Evolutionary conservation across 2,113 vertebrate genomes (phyloP).

Genomic region (Mellivora capensis): DNA sequence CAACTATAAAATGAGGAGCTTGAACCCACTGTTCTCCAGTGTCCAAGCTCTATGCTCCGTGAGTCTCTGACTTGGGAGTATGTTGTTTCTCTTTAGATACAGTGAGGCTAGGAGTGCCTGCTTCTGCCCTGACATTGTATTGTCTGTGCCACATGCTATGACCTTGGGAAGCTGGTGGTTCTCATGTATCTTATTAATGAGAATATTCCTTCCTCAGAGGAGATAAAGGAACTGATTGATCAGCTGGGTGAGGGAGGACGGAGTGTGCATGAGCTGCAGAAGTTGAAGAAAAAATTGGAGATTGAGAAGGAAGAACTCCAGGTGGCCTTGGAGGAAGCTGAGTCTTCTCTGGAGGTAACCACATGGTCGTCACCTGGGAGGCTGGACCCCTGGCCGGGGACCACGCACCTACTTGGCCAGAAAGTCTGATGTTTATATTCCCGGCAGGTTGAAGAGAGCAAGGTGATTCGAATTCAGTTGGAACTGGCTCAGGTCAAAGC

Average conservation of each 20-base stretch:
- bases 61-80: neutral
- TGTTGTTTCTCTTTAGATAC: neutral
- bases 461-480: slow-evolving; percentile 79
- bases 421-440: neutral
- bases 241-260: slow-evolving; percentile 82
- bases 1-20: neutral
- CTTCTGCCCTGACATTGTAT: neutral
- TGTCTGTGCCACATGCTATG: neutral
- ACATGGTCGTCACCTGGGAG: neutral
- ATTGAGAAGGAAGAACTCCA: slow-evolving; percentile 86
- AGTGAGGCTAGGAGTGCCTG: neutral
- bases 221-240: slow-evolving; percentile 86
- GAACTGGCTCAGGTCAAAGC: slow-evolving; percentile 83
- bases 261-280: slow-evolving; percentile 82
- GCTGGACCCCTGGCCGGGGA: neutral
- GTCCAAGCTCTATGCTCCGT: neutral
- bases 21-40: neutral
- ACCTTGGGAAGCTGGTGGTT: neutral
- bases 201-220: slow-evolving; percentile 76
- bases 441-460: slow-evolving; percentile 80
- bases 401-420: neutral
- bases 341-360: slow-evolving; percentile 82
- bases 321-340: slow-evolving; percentile 83
- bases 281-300: slow-evolving; percentile 83
- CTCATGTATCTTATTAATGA: neutral